Evolutionary conservation across 2,797 vertebrate genomes (phyloP).

Genomic region (Petrocephalus schoutedeni): DNA sequence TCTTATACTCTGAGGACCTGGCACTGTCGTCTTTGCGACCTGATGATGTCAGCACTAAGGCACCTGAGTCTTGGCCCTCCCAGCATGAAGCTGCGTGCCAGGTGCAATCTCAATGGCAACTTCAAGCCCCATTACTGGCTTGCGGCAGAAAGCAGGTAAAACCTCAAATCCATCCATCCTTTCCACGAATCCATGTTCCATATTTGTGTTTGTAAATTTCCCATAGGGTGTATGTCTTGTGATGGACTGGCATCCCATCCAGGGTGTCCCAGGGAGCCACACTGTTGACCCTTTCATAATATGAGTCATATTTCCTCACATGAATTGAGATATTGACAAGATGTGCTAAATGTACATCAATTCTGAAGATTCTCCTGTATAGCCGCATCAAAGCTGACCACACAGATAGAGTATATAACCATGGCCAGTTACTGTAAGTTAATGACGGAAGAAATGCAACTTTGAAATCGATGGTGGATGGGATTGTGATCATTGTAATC

Average conservation of each 20-base stretch:
- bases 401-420: not conserved
- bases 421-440: not conserved
- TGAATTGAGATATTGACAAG: not conserved
- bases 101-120: constrained; percentile 53
- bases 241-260: not conserved
- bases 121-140: constrained; percentile 55
- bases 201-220: constrained; percentile 21
- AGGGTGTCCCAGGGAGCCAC: not conserved
- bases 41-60: constrained; percentile 37
- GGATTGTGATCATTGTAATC: not conserved
- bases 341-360: constrained; percentile 37
- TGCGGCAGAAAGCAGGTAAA: constrained; percentile 59
- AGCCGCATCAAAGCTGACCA: not conserved
- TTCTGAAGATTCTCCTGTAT: constrained; percentile 29
- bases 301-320: not conserved
- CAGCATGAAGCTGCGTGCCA: constrained; percentile 42
- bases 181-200: not conserved
- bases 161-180: not conserved
- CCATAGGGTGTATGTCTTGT: not conserved
- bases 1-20: constrained; percentile 69
- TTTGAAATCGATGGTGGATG: not conserved
- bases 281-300: not conserved
- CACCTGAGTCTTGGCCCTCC: constrained; percentile 25
- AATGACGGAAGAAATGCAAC: not conserved
- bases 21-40: constrained; percentile 43